Evolutionary conservation across 35 echinoderm and acorn worm genomes (phyloP).

Genomic region (Diadema setosum): DNA sequence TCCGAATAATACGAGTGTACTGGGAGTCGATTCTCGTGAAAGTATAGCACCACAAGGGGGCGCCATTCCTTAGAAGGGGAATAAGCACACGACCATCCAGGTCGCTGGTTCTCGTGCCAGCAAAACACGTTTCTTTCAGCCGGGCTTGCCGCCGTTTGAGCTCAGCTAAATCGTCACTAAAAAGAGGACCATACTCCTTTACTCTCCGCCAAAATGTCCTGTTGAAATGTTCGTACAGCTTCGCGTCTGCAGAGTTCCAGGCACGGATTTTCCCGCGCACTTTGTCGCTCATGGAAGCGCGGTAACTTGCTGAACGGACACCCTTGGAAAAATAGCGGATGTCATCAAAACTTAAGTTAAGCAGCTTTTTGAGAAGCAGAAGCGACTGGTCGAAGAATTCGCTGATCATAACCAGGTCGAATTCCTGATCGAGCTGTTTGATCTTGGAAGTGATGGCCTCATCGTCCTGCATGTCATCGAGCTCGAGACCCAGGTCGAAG

Average conservation of each 20-base stretch:
- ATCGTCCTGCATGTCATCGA: slow-evolving; percentile 7
- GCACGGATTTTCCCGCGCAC: background rate
- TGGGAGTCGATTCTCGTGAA: background rate
- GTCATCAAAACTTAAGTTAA: background rate
- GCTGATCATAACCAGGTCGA: slow-evolving; percentile 18
- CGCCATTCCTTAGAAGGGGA: background rate
- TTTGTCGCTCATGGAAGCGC: background rate
- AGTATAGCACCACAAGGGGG: background rate
- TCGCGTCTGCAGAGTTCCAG: background rate
- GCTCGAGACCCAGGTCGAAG: slow-evolving; percentile 14
- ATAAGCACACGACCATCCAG: background rate
- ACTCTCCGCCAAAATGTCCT: slow-evolving; percentile 10
- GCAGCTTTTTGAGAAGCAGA: background rate
- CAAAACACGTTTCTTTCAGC: background rate
- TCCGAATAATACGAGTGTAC: background rate
- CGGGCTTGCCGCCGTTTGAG: background rate
- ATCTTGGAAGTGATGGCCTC: background rate
- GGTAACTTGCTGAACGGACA: background rate
- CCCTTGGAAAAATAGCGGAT: background rate
- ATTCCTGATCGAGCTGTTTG: background rate
- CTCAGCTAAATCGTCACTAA: background rate
- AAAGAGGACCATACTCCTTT: background rate
- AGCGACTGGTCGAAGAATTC: slow-evolving; percentile 19
- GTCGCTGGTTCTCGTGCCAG: too few relatives aligned
- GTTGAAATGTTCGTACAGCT: slow-evolving; percentile 14